These are phyloP conservation scores for Athene cunicularia DNA, from an alignment of 2,113 vertebrate species.

Conservation along the genomic window DNA sequence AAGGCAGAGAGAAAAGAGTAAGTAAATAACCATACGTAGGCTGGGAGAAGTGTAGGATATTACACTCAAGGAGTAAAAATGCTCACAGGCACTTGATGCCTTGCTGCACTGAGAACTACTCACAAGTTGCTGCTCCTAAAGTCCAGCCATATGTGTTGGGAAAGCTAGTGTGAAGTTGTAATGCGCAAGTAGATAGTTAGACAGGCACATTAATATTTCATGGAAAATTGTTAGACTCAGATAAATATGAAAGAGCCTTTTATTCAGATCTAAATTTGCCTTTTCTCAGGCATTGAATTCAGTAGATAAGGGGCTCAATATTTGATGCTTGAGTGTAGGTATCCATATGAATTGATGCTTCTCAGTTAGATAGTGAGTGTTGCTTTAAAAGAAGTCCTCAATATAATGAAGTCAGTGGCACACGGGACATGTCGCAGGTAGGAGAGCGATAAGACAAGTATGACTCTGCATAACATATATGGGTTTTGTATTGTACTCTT, in stretches of 20 bases:
- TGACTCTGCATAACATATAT: background rate
- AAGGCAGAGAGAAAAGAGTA: background rate
- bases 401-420: background rate
- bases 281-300: background rate
- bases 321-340: background rate
- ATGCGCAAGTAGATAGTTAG: background rate
- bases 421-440: background rate
- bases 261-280: constrained; percentile 19
- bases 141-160: background rate
- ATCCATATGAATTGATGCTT: background rate
- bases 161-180: constrained; percentile 13
- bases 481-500: background rate
- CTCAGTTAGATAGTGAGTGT: background rate
- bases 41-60: background rate
- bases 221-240: background rate
- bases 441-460: background rate
- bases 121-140: background rate
- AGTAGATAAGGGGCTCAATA: background rate
- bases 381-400: constrained; percentile 6
- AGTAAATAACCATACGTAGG: background rate
- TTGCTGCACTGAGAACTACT: background rate
- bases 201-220: constrained; percentile 33
- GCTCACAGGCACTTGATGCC: background rate
- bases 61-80: background rate
- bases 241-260: background rate